A percentile compares a stretch with the other conserved stretches of the same genome.
phyloP scores from a whole-genome alignment of 2,888 invertebrate genomes.

The Microctonus brassicae region DNA sequence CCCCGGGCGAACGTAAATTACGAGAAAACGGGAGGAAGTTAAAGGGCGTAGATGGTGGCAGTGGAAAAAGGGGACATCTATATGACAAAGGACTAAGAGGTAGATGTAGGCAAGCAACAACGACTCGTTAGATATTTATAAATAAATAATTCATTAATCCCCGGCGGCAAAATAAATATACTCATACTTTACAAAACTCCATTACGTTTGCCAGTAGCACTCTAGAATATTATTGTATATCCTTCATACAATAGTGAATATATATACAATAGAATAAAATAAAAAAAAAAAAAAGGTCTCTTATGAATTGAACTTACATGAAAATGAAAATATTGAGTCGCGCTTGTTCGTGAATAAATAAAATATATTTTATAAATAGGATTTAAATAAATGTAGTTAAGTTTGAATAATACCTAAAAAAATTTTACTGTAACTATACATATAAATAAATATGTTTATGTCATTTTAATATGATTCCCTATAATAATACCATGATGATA shows the following conservation, averaged over 20 bases:
- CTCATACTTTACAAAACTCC: slow-evolving; percentile 34
- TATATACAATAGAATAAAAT: slow-evolving; percentile 15
- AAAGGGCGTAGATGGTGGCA: not conserved
- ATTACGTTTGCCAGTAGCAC: slow-evolving; percentile 22
- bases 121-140: slow-evolving; percentile 55
- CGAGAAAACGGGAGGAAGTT: slow-evolving; percentile 37
- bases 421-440: too few species aligned
- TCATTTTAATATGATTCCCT: too few species aligned
- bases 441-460: not conserved
- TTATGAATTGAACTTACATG: not conserved
- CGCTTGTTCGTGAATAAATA: too few species aligned
- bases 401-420: too few species aligned
- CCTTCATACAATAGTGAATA: slow-evolving; percentile 3
- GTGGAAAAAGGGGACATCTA: slow-evolving; percentile 27
- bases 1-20: slow-evolving; percentile 50
- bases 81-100: not conserved
- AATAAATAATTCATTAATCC: slow-evolving; percentile 57
- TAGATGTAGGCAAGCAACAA: slow-evolving; percentile 10
- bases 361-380: too few species aligned
- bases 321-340: too few species aligned
- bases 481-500: too few species aligned
- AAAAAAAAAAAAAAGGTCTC: not conserved
- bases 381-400: too few species aligned
- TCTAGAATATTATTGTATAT: slow-evolving; percentile 23
- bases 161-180: slow-evolving; percentile 51